phyloP scores from a whole-genome alignment of 1,140 invertebrate genomes.

The Mizuhopecten yessoensis region DNA sequence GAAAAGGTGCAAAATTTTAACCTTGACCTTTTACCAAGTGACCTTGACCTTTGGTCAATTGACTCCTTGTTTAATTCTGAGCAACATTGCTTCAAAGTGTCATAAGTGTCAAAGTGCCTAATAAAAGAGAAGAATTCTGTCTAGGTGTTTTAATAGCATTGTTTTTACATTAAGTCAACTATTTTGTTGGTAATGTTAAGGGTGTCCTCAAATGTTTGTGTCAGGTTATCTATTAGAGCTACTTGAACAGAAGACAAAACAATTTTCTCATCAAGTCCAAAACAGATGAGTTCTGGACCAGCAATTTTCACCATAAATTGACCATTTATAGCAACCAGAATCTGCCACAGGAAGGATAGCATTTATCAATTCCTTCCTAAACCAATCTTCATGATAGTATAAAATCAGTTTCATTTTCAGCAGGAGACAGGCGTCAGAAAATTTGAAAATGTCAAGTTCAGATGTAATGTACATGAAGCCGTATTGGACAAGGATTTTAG shows the following conservation, averaged over 20 bases:
- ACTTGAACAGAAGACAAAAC: not conserved
- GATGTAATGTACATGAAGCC: not conserved
- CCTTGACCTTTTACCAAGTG: too few relatives aligned
- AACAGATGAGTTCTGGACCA: not conserved
- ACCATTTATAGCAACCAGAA: not conserved
- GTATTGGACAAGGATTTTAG: not conserved
- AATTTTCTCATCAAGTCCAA: not conserved
- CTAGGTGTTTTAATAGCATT: too few relatives aligned
- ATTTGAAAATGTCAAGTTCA: not conserved
- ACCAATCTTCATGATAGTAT: not conserved
- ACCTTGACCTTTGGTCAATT: too few relatives aligned
- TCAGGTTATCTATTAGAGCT: too few relatives aligned
- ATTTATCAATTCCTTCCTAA: not conserved
- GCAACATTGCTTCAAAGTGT: too few relatives aligned
- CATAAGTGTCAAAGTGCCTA: too few relatives aligned
- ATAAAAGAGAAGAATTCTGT: too few relatives aligned
- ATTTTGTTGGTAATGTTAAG: too few relatives aligned
- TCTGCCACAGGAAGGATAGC: not conserved
- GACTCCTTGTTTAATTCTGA: too few relatives aligned
- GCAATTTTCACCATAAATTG: conserved; percentile 20
- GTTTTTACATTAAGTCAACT: too few relatives aligned
- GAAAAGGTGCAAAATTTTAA: too few relatives aligned
- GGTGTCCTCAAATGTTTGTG: too few relatives aligned
- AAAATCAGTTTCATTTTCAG: not conserved
- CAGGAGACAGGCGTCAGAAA: not conserved